These are phyloP conservation scores for Cololabis saira DNA, from an alignment of 2,113 vertebrate species.

Conservation along the genomic window DNA sequence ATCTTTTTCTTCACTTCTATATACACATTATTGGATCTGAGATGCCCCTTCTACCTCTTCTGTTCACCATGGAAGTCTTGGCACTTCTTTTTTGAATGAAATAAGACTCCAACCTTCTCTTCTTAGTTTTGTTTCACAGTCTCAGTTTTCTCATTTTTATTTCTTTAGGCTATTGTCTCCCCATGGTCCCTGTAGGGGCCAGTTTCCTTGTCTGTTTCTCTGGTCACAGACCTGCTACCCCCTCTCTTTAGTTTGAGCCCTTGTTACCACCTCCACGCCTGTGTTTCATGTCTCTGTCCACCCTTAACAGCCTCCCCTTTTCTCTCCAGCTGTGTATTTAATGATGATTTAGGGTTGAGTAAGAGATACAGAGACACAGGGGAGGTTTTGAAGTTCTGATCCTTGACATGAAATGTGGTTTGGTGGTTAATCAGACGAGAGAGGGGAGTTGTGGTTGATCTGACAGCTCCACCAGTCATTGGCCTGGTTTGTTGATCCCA, in stretches of 20 bases:
- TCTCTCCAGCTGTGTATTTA: constrained; percentile 49
- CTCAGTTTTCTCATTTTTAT: not conserved
- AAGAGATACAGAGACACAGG: constrained; percentile 53
- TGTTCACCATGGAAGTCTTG: not conserved
- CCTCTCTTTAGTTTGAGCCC: constrained; percentile 24
- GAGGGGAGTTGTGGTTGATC: constrained; percentile 40
- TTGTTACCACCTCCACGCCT: constrained; percentile 15
- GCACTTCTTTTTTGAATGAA: not conserved
- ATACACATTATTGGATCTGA: not conserved
- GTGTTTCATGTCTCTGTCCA: constrained; percentile 16
- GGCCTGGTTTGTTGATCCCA: constrained; percentile 60
- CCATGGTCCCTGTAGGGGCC: too few species aligned
- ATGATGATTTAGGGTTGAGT: constrained; percentile 69
- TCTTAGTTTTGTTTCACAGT: not conserved
- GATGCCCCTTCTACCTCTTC: not conserved
- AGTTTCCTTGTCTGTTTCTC: constrained; percentile 2
- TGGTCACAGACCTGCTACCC: constrained; percentile 16
- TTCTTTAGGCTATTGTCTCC: too few species aligned
- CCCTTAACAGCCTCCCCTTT: constrained; percentile 31
- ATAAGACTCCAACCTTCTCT: constrained; percentile 19
- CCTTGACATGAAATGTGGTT: constrained; percentile 64
- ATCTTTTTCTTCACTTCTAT: not conserved
- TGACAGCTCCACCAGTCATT: constrained; percentile 58
- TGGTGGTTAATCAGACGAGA: constrained; percentile 59
- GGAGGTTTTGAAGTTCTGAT: constrained; percentile 55